These are phyloP conservation scores for Ormyrus nitidulus DNA, from an alignment of 2,888 invertebrate genomes.

Conservation along the genomic window DNA sequence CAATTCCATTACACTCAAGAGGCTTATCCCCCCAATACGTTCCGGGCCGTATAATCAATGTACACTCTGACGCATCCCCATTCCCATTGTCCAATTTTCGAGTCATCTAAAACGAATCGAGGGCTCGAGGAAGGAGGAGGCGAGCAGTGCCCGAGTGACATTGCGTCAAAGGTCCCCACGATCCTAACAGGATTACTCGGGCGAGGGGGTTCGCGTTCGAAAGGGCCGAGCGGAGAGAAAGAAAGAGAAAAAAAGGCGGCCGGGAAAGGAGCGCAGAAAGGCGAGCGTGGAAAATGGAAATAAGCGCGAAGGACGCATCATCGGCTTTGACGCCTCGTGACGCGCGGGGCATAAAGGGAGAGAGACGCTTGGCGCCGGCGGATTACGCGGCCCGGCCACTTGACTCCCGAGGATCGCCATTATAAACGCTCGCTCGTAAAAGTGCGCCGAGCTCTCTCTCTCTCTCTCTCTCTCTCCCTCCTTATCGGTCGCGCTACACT, in stretches of 20 bases:
- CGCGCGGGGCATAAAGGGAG: background rate
- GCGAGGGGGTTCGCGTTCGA: background rate
- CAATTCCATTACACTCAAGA: no score
- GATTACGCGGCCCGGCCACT: slow-evolving; percentile 39
- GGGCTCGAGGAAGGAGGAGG: slow-evolving; percentile 2
- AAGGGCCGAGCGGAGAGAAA: background rate
- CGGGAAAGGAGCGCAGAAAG: background rate
- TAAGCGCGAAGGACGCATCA: background rate
- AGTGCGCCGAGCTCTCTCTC: slow-evolving; percentile 1
- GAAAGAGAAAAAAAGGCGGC: background rate
- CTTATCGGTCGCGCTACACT: background rate
- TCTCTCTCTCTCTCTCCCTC: slow-evolving; percentile 15
- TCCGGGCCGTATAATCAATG: slow-evolving; percentile 43
- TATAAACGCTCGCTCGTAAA: slow-evolving; percentile 28
- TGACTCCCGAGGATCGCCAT: slow-evolving; percentile 29
- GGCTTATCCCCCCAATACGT: background rate
- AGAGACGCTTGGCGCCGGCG: slow-evolving; percentile 30
- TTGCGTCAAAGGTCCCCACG: slow-evolving; percentile 64
- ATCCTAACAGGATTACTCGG: slow-evolving; percentile 67
- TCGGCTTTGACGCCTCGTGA: slow-evolving; percentile 37
- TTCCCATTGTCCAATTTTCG: slow-evolving; percentile 39
- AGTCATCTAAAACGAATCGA: slow-evolving; percentile 57
- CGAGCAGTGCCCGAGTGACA: slow-evolving; percentile 61
- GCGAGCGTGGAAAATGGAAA: background rate
- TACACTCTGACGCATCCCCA: slow-evolving; percentile 21